phyloP scores from a whole-genome alignment of 2,113 vertebrate genomes.

The Varanus komodoensis region DNA sequence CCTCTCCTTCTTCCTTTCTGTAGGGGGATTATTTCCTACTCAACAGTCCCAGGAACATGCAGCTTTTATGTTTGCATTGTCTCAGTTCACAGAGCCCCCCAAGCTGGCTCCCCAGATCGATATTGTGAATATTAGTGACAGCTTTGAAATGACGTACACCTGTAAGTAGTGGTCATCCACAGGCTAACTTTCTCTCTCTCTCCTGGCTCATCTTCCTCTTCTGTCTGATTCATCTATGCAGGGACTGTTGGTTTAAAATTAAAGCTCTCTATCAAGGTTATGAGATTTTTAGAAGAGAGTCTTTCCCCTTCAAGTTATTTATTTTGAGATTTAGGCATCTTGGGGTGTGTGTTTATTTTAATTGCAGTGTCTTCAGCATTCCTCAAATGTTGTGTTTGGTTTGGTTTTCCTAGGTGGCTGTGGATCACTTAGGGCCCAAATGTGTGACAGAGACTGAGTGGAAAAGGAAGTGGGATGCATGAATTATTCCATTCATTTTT shows the following conservation, averaged over 20 bases:
- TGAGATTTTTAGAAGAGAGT: constrained; percentile 32
- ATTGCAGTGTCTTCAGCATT: background rate
- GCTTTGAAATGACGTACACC: constrained; percentile 99
- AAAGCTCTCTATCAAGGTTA: constrained; percentile 38
- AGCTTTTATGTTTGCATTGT: constrained; percentile 96
- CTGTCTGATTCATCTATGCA: constrained; percentile 16
- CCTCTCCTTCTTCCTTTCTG: constrained; percentile 57
- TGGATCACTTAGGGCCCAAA: background rate
- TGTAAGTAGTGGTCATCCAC: constrained; percentile 84
- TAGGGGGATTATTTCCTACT: constrained; percentile 95
- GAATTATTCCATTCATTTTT: constrained; percentile 36
- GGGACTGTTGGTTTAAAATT: constrained; percentile 11
- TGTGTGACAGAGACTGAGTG: constrained; percentile 3
- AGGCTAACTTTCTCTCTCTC: constrained; percentile 22
- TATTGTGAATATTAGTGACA: constrained; percentile 98
- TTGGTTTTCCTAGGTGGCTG: background rate
- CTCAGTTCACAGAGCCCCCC: constrained; percentile 96
- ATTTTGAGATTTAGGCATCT: constrained; percentile 8
- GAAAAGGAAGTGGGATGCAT: constrained; percentile 45
- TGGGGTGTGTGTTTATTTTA: constrained; percentile 19
- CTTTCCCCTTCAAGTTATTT: constrained; percentile 32
- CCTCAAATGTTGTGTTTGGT: background rate
- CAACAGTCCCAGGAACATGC: constrained; percentile 98
- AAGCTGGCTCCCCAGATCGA: constrained; percentile 99
- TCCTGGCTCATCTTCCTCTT: background rate